Evolutionary conservation across 2,113 vertebrate species (phyloP), one percentile per base, ranked within the genome.

Genomic region (Psilopsiagon aurifrons): DNA sequence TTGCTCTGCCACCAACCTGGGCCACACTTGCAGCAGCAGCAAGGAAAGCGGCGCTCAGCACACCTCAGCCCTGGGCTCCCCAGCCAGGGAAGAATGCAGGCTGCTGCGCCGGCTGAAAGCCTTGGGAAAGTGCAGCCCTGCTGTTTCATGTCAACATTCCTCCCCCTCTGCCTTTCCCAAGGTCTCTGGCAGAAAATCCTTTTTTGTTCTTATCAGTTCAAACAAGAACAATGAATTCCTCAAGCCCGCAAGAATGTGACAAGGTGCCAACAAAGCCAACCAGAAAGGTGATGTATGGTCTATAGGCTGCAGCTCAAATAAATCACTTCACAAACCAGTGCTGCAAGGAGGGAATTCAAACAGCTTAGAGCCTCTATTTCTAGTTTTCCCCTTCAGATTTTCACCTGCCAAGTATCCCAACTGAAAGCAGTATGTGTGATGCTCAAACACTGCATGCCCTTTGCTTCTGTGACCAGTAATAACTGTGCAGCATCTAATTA

Each of bases 151-250:
- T 97, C 97, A 96, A 97, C 97, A 97, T 97, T 97, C 96, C 97
- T 97, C 96, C 90, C 95, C 95, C 92, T 95, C 97, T 90, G 81
- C 95, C 97, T 98, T 98, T 98, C 97, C 97, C 98, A 98, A 98
- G 98, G 98, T 97, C 97, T 97, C 94, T 83, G 11, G 94, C 92
- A 98, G 98, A 98, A 98, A 98, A 98, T 96, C 96, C 97, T 92
- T 98, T 97, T 97, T 97, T 95, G 90, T 98, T 98, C 98, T 99
- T 98, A 98, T 98, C 98, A 98, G 98, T 98, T 98, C 97, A 98
- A 98, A 98, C 97, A 98, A 98, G 97, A 98, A 98, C 98, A 98
- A 98, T 98, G 98, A 98, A 98, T 98, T 98, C 97, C 98, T 98
- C 96, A 97, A 97, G 95, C 97, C 94, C 52, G 9, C 95, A 98